A percentile compares a stretch with the other conserved stretches of the same genome.
phyloP scores from a whole-genome alignment of 2,888 invertebrate species.

The Chrysolina americana region DNA sequence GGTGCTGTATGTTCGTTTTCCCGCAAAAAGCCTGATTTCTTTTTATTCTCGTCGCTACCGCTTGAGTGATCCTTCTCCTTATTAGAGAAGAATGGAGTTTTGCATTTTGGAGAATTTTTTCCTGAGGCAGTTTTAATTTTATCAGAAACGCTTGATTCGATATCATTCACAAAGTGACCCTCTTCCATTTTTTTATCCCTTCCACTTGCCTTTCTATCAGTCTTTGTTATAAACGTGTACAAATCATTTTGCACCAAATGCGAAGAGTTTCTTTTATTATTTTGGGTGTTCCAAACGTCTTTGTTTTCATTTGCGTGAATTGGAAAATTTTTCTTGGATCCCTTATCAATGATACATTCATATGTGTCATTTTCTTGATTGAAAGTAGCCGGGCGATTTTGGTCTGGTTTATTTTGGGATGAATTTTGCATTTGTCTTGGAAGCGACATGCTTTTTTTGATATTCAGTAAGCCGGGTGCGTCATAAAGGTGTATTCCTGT shows the following conservation, averaged over 20 bases:
- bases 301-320: neutral
- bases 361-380: slow-evolving; percentile 49
- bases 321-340: neutral
- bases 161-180: neutral
- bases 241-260: neutral
- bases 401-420: neutral
- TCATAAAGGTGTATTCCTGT: slow-evolving; percentile 8
- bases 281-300: neutral
- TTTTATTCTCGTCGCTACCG: neutral
- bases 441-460: neutral
- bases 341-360: slow-evolving; percentile 29
- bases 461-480: neutral
- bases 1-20: neutral
- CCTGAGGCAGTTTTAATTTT: neutral
- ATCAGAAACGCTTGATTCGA: neutral
- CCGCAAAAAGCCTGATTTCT: neutral
- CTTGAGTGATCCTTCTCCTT: neutral
- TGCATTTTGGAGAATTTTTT: neutral
- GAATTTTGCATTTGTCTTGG: neutral
- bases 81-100: neutral
- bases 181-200: neutral
- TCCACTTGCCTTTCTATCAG: neutral
- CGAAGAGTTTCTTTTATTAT: neutral
- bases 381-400: slow-evolving; percentile 38
- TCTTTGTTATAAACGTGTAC: neutral